phyloP scores from a whole-genome alignment of 1,140 invertebrate genomes.

The Caligus rogercresseyi region DNA sequence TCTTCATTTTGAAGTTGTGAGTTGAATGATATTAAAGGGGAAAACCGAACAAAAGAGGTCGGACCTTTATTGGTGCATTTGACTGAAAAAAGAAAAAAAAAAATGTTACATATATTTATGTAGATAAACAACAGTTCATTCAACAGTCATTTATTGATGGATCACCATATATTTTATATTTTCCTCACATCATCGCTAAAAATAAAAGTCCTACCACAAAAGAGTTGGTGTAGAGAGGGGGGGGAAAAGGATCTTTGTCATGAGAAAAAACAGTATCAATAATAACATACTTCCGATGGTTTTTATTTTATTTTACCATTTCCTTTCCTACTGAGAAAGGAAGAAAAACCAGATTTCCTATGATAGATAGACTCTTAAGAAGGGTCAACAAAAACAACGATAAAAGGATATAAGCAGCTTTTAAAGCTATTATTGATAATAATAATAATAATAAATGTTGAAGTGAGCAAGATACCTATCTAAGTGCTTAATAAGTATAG shows the following conservation, averaged over 20 bases:
- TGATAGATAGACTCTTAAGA: not conserved
- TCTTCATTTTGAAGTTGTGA: constrained; percentile 6
- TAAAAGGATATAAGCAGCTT: not conserved
- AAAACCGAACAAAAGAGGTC: not conserved
- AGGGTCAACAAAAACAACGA: not conserved
- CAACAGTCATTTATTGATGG: not conserved
- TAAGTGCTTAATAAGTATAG: not conserved
- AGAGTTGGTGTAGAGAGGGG: too few species aligned
- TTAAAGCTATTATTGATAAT: not conserved
- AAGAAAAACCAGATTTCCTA: not conserved
- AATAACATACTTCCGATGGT: not conserved
- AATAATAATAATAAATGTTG: not conserved
- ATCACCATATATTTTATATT: not conserved
- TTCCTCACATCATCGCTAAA: not conserved
- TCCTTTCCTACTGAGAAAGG: not conserved
- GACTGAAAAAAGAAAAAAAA: not conserved
- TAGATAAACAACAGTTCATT: too few species aligned
- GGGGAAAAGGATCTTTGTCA: too few species aligned
- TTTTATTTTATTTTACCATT: not conserved
- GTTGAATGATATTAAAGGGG: not conserved
- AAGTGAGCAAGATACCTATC: not conserved
- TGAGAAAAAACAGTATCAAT: not conserved
- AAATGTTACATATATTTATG: not conserved
- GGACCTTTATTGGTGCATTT: not conserved
- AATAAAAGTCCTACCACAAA: not conserved